phyloP scores from a whole-genome alignment of 2,797 vertebrate genomes.

The Squalus acanthias region DNA sequence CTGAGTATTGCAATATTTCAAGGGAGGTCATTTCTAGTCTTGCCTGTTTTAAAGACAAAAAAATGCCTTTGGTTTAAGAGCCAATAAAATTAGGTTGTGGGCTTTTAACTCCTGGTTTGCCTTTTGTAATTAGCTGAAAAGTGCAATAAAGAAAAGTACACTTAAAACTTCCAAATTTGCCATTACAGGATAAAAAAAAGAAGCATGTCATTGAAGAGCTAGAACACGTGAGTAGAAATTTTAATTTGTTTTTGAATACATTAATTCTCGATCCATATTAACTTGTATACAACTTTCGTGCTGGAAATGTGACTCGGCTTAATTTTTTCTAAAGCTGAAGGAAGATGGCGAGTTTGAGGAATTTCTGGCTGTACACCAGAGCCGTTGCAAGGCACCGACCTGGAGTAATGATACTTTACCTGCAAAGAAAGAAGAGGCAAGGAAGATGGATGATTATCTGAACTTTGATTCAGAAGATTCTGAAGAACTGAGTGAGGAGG shows the following conservation, averaged over 20 bases:
- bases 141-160: background rate
- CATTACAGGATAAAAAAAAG: conserved; percentile 59
- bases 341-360: conserved; percentile 77
- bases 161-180: conserved; percentile 28
- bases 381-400: conserved; percentile 70
- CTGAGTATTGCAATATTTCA: background rate
- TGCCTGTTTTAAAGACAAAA: background rate
- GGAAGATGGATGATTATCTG: conserved; percentile 71
- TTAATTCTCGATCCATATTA: background rate
- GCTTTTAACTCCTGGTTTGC: background rate
- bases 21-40: background rate
- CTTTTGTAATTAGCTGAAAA: background rate
- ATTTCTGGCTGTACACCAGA: conserved; percentile 85
- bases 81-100: background rate
- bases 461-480: conserved; percentile 90
- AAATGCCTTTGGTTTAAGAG: background rate
- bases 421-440: conserved; percentile 51
- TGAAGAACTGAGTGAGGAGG: conserved; percentile 57
- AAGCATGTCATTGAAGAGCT: conserved; percentile 50
- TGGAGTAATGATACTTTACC: conserved; percentile 79
- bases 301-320: background rate
- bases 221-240: conserved; percentile 63
- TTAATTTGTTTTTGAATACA: background rate
- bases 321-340: conserved; percentile 63
- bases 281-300: background rate